Percentiles rank a stretch among this genome's conserved stretches.
Conservation (phyloP, 2,113 vertebrate species). For the Pelobates fuscus region DNA sequence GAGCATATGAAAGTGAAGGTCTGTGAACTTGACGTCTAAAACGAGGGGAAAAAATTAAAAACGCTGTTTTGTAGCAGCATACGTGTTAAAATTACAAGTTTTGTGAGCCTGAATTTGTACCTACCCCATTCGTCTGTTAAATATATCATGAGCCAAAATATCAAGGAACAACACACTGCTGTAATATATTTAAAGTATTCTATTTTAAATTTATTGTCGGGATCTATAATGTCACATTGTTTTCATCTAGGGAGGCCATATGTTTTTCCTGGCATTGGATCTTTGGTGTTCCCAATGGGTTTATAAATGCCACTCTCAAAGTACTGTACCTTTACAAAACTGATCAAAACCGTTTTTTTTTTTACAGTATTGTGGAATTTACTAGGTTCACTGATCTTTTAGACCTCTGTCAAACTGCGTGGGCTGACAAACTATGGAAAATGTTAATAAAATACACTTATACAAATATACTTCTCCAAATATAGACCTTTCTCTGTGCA, state of each 20-base stretch:
- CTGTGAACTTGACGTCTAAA: too few relatives aligned
- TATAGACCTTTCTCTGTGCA: too few relatives aligned
- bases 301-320: slow-evolving; percentile 16
- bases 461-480: too few relatives aligned
- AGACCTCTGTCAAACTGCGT: too few relatives aligned
- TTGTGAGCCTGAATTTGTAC: too few relatives aligned
- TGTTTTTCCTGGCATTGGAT: slow-evolving; percentile 11
- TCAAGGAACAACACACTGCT: not conserved
- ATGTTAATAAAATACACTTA: too few relatives aligned
- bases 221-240: slow-evolving; percentile 24
- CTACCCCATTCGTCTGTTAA: slow-evolving; percentile 2
- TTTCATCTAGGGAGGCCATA: slow-evolving; percentile 19
- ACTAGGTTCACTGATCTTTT: not conserved
- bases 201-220: slow-evolving; percentile 7
- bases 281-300: slow-evolving; percentile 7
- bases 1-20: too few relatives aligned
- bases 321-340: not conserved
- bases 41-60: too few relatives aligned
- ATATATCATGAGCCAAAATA: not conserved
- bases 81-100: too few relatives aligned
- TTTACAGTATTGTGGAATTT: not conserved
- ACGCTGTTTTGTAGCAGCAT: too few relatives aligned
- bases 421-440: not conserved
- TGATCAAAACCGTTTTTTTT: slow-evolving; percentile 2
- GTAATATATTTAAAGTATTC: not conserved